These are phyloP conservation scores for Cantharis rustica DNA, from an alignment of 2,888 invertebrate genomes.

Conservation along the genomic window DNA sequence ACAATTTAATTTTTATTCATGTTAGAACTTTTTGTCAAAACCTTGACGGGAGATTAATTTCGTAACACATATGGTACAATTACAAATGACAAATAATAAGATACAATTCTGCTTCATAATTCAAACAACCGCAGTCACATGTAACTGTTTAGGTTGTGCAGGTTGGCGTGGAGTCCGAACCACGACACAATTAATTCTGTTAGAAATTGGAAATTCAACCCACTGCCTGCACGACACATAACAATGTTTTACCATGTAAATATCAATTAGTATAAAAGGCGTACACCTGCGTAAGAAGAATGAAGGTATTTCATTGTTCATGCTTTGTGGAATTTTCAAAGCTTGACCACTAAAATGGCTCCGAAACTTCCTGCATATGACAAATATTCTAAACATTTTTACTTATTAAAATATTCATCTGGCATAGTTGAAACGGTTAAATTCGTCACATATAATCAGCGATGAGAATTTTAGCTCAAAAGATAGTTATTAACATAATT, in stretches of 20 bases:
- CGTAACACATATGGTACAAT: not conserved
- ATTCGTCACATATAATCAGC: not conserved
- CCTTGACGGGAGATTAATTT: not conserved
- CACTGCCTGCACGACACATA: too few species aligned
- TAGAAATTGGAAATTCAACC: too few species aligned
- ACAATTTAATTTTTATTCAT: constrained; percentile 1
- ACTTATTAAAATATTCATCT: constrained; percentile 1
- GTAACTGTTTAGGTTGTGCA: too few species aligned
- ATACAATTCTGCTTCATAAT: too few species aligned
- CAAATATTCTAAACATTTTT: not conserved
- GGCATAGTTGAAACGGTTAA: not conserved
- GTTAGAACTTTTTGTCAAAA: not conserved
- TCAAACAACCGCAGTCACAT: too few species aligned
- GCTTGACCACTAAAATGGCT: not conserved
- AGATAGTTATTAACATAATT: not conserved
- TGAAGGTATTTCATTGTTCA: not conserved
- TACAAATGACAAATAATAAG: not conserved
- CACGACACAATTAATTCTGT: too few species aligned
- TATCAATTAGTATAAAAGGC: not conserved
- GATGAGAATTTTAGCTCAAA: not conserved
- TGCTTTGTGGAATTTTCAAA: not conserved
- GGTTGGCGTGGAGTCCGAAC: too few species aligned
- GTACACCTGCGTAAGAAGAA: not conserved
- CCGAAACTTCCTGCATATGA: not conserved
- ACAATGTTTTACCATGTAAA: not conserved